Evolutionary conservation across 2,797 vertebrate species (phyloP).

Genomic region (Dermochelys coriacea): DNA sequence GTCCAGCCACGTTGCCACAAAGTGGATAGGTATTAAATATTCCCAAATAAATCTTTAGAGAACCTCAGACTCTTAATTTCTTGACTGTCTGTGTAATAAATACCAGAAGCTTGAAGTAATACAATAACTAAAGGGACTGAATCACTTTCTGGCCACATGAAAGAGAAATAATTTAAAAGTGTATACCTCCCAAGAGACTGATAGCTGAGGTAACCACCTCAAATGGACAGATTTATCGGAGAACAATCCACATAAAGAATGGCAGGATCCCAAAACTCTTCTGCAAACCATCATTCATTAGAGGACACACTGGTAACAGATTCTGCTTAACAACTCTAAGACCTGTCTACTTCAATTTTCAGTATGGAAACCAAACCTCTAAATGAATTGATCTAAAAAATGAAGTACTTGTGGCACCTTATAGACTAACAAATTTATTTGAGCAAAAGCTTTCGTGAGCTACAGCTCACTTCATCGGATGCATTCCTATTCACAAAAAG

Average conservation of each 20-base stretch:
- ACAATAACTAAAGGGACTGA: slow-evolving; percentile 60
- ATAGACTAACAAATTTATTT: too few species aligned
- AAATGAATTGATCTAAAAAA: neutral
- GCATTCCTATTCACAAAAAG: too few species aligned
- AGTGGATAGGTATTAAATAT: slow-evolving; percentile 33
- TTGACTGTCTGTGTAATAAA: slow-evolving; percentile 59
- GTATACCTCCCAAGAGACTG: slow-evolving; percentile 57
- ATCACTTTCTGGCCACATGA: slow-evolving; percentile 69
- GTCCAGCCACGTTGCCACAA: slow-evolving; percentile 25
- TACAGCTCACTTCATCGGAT: too few species aligned
- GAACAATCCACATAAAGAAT: slow-evolving; percentile 24
- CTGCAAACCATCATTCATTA: slow-evolving; percentile 28
- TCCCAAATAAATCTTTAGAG: slow-evolving; percentile 43
- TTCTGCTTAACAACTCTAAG: neutral
- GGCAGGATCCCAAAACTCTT: slow-evolving; percentile 48
- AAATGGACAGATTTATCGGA: slow-evolving; percentile 58
- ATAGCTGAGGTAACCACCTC: slow-evolving; percentile 73
- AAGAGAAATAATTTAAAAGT: slow-evolving; percentile 65
- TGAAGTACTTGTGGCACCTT: too few species aligned
- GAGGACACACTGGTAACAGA: neutral
- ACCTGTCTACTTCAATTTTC: neutral
- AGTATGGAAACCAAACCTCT: neutral
- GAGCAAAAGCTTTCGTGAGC: too few species aligned
- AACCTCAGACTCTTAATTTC: slow-evolving; percentile 35
- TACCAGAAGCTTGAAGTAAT: slow-evolving; percentile 66